Evolutionary conservation across 2,113 vertebrate genomes (phyloP), one percentile per base, ranked within the genome.

Genomic region (Upupa epops): DNA sequence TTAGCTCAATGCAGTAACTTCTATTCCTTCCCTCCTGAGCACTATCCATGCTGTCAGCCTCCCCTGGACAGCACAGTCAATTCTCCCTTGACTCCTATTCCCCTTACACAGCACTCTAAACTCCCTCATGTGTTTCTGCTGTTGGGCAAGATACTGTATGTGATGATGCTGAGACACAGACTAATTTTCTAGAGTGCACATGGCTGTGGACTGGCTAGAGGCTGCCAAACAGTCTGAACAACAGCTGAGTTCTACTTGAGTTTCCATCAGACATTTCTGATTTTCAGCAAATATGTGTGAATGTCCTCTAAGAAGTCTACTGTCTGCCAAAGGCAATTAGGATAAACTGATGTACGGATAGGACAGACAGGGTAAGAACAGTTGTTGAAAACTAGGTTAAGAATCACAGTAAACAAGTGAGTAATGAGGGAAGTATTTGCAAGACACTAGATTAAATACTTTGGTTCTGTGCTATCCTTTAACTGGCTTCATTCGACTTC

Each of bases 301-400:
- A 61, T 76, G 71, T 95, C 87, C 70, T 93, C 84, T 79, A 79
- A 86, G 77, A 84, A 82, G 45, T 95, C 87, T 94, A 93, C 89
- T 89, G 91, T 93, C 93, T 96, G 95, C 94, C 95, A 95, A 42
- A 87, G 46, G 65, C 80, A 88, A 94, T 96, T 94, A 94, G 86
- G 42, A 25, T 73, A 71, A 88, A 86, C 88, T 93, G 94, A 90
- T 74, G 72, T 94, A 96, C 92, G 75, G 90, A 93, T 70, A 84
- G 90, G 74, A 94, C 49, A 93, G 72, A 42, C 79, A 76, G 83
- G 76, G 20, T 55, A 52, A 93, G 48, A 25, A 63, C 69, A 86
- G 52, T 93, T 83, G 86, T 91, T 80, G 72, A 96, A 93, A 93
- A 93, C 28, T 88, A 81, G 92, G 72, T 56, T 96, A 83, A 83